Conservation (phyloP, 2,113 vertebrate species). For the Hemiscyllium ocellatum region DNA sequence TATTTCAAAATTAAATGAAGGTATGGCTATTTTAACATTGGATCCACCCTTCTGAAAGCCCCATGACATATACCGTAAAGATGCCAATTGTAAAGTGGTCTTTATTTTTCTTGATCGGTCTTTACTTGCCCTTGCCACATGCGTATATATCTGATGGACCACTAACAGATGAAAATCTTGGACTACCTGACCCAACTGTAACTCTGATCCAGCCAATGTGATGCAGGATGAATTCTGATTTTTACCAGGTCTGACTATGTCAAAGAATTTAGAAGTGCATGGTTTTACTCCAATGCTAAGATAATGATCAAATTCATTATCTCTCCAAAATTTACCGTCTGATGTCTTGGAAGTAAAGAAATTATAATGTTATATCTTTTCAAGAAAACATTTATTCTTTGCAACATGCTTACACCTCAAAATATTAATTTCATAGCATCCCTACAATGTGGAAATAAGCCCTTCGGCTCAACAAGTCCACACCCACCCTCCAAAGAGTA, state of each 20-base stretch:
- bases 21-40: neutral
- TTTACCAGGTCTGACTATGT: neutral
- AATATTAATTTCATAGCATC: neutral
- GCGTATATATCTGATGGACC: neutral
- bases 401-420: neutral
- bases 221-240: constrained; percentile 5
- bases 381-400: neutral
- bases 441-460: too few relatives aligned
- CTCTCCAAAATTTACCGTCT: neutral
- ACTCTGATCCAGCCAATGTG: neutral
- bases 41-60: neutral
- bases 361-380: neutral
- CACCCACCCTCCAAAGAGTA: too few relatives aligned
- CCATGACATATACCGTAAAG: neutral
- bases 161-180: neutral
- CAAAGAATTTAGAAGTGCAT: neutral
- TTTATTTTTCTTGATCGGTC: neutral
- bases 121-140: neutral
- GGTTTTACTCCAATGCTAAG: neutral
- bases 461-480: too few relatives aligned
- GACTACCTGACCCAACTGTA: neutral
- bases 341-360: neutral
- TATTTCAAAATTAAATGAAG: neutral
- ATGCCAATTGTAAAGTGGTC: neutral
- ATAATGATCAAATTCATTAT: neutral